Evolutionary conservation across 2,113 vertebrate species (phyloP).

Genomic region (Bettongia penicillata): DNA sequence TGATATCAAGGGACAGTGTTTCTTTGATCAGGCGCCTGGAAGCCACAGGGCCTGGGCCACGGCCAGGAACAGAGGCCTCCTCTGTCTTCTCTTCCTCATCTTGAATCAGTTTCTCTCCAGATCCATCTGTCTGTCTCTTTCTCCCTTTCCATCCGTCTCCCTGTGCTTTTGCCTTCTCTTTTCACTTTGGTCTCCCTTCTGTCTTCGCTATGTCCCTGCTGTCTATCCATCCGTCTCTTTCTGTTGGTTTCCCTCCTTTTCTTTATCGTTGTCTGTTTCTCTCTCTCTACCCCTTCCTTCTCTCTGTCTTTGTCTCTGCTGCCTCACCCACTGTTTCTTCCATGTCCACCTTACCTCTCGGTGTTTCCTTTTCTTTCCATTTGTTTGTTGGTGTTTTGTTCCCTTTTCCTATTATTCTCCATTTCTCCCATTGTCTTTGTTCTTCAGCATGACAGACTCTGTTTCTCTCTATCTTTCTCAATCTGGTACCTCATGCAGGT

Average conservation of each 20-base stretch:
- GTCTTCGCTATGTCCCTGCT: background rate
- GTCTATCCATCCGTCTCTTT: background rate
- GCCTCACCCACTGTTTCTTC: background rate
- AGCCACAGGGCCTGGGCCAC: constrained; percentile 7
- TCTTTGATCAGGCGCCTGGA: constrained; percentile 21
- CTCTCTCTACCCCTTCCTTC: background rate
- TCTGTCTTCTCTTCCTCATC: background rate
- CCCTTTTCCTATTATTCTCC: background rate
- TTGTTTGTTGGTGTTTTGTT: background rate
- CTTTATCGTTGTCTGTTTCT: background rate
- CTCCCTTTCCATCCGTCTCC: background rate
- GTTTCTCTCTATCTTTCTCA: background rate
- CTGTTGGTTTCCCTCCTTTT: background rate
- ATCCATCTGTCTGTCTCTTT: background rate
- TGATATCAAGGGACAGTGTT: constrained; percentile 61
- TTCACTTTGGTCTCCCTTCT: background rate
- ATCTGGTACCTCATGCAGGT: background rate
- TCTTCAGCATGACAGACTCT: background rate
- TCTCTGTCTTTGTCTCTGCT: background rate
- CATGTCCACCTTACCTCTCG: background rate
- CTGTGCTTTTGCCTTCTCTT: background rate
- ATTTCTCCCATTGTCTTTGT: background rate
- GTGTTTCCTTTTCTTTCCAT: background rate
- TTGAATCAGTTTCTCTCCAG: background rate
- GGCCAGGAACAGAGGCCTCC: constrained; percentile 26